phyloP scores from a whole-genome alignment of 2,797 vertebrate genomes.

The Clarias platycephalus region DNA sequence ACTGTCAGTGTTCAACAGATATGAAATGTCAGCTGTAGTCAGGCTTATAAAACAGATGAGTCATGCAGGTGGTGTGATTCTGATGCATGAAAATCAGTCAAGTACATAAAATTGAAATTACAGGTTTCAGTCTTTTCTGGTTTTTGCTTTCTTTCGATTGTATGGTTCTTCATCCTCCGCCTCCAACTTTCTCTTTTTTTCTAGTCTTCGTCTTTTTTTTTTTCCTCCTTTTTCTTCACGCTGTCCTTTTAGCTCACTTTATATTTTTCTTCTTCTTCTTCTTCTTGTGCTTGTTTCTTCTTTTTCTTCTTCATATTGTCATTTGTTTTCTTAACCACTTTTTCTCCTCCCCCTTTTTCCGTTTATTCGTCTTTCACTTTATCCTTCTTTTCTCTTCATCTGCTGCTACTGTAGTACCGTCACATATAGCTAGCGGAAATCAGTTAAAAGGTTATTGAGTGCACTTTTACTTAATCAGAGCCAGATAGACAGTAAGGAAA shows the following conservation, averaged over 20 bases:
- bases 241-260: background rate
- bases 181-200: background rate
- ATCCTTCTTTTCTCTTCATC: background rate
- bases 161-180: background rate
- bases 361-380: background rate
- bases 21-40: constrained; percentile 17
- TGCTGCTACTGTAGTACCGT: background rate
- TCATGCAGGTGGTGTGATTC: constrained; percentile 15
- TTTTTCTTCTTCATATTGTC: background rate
- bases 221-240: background rate
- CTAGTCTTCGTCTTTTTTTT: background rate
- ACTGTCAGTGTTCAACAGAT: background rate
- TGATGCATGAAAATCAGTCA: constrained; percentile 11
- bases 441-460: constrained; percentile 5
- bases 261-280: background rate
- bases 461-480: background rate
- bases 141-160: background rate
- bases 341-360: too few relatives aligned
- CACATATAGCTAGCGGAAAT: background rate
- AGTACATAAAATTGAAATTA: constrained; percentile 4
- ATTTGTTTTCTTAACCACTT: too few relatives aligned
- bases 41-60: constrained; percentile 35
- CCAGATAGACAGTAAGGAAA: background rate
- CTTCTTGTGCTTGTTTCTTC: background rate
- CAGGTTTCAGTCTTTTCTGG: background rate